These are phyloP conservation scores for Acipenser oxyrinchus DNA, from an alignment of 2,797 vertebrate genomes.

Conservation along the genomic window DNA sequence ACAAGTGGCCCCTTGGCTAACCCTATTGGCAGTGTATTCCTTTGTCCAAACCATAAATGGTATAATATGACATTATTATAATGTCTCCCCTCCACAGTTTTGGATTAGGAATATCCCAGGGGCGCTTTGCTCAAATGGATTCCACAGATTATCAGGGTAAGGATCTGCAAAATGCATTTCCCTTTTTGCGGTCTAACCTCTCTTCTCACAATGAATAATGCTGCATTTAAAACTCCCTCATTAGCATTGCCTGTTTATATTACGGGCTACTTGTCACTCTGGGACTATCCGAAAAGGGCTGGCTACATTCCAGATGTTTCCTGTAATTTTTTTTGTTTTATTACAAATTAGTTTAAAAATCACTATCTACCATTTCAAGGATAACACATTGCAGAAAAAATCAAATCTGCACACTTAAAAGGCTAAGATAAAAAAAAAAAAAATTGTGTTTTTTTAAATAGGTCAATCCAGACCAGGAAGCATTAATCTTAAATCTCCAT, in stretches of 20 bases:
- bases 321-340: background rate
- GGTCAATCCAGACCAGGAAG: too few species aligned
- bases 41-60: background rate
- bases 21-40: background rate
- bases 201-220: background rate
- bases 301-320: conserved; percentile 7
- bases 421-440: background rate
- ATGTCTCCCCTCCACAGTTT: background rate
- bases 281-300: conserved; percentile 4
- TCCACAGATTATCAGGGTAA: background rate
- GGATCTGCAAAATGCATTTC: background rate
- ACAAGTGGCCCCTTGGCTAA: too few species aligned
- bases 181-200: background rate
- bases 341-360: background rate
- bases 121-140: background rate
- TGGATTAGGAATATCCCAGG: background rate
- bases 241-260: background rate
- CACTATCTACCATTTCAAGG: background rate
- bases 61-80: background rate
- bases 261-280: conserved; percentile 5
- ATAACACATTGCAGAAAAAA: too few species aligned
- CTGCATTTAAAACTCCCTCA: conserved; percentile 3
- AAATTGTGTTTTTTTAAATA: background rate
- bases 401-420: background rate
- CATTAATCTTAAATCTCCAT: too few species aligned